A percentile compares a stretch with the other conserved stretches of the same genome.
These are phyloP conservation scores for Urosaurus nigricauda DNA, from an alignment of 2,797 vertebrate genomes.

Conservation along the genomic window DNA sequence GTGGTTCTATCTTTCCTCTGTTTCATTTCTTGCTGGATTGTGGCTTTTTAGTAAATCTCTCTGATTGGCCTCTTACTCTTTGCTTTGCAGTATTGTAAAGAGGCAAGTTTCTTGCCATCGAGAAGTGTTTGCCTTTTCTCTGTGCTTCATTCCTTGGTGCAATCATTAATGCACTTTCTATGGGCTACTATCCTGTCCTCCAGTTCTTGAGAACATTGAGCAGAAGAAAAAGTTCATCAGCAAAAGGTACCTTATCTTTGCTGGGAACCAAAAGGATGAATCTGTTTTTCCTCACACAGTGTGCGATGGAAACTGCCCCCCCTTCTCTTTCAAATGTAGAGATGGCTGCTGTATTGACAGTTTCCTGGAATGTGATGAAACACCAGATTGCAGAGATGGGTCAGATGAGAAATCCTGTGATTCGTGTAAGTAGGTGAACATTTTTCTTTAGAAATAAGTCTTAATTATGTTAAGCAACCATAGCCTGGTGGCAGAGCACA, in stretches of 20 bases:
- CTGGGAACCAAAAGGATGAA: neutral
- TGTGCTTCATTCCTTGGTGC: neutral
- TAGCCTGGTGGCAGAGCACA: neutral
- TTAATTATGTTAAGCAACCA: neutral
- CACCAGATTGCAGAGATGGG: constrained; percentile 84
- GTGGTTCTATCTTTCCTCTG: neutral
- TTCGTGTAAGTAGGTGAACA: constrained; percentile 80
- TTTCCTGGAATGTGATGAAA: constrained; percentile 88
- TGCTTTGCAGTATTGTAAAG: neutral
- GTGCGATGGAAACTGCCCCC: constrained; percentile 82
- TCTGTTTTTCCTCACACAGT: constrained; percentile 74
- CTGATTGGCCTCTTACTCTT: neutral
- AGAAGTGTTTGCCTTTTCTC: neutral
- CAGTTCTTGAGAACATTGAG: neutral
- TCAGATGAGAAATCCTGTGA: constrained; percentile 89
- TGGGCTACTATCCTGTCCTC: neutral
- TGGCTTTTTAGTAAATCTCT: neutral
- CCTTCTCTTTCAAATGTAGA: constrained; percentile 84
- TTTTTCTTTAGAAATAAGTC: neutral
- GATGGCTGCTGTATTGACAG: constrained; percentile 90
- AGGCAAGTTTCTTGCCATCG: neutral
- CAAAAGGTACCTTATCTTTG: neutral
- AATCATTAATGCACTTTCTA: neutral
- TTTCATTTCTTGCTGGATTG: neutral
- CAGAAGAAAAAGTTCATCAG: neutral